phyloP scores from a whole-genome alignment of 2,888 invertebrate species.

The Lacanobia oleracea region DNA sequence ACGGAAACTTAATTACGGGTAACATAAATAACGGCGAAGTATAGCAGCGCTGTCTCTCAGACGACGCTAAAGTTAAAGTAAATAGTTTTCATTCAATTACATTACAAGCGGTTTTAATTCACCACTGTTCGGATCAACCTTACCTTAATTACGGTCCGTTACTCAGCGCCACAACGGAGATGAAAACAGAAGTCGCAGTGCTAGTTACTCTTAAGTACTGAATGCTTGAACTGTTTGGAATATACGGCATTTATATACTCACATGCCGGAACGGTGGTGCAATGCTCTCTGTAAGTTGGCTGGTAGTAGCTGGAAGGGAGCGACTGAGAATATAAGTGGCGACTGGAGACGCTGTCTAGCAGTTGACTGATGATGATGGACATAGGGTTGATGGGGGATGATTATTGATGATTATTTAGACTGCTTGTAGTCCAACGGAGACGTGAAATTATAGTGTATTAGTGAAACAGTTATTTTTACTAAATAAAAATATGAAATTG shows the following conservation, averaged over 20 bases:
- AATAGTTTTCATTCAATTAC: conserved; percentile 50
- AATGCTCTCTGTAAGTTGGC: no score
- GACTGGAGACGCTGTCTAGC: background rate
- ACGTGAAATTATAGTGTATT: background rate
- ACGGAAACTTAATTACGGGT: conserved; percentile 15
- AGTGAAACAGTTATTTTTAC: background rate
- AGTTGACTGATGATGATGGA: background rate
- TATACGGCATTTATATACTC: no score
- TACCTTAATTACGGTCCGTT: conserved; percentile 48
- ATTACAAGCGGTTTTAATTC: conserved; percentile 40
- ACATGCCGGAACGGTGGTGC: no score
- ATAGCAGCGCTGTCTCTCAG: conserved; percentile 8
- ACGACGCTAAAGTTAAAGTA: conserved; percentile 24
- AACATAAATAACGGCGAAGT: conserved; percentile 14
- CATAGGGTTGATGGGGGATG: no score
- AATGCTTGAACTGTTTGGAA: background rate
- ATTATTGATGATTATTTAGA: no score
- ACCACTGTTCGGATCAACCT: conserved; percentile 37
- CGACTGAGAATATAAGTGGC: background rate
- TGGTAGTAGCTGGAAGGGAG: no score
- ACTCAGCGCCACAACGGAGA: background rate
- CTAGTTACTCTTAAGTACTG: background rate
- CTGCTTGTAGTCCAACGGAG: background rate
- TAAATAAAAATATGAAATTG: background rate
- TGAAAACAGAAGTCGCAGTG: conserved; percentile 14